A percentile compares a stretch with the other conserved stretches of the same genome.
Conservation (phyloP, 2,113 vertebrate species). For the Lasiurus cinereus region DNA sequence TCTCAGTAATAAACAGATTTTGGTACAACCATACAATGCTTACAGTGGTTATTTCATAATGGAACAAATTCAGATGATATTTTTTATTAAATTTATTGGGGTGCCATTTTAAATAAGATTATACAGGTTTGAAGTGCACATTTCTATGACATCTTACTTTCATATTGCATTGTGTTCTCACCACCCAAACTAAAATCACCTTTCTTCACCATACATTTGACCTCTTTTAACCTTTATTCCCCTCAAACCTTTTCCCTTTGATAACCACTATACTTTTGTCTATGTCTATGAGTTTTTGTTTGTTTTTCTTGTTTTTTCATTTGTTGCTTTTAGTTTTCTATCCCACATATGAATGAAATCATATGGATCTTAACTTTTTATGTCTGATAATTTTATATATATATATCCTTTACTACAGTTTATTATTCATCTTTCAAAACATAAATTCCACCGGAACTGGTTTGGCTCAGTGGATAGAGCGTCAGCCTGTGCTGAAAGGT, state of each 20-base stretch:
- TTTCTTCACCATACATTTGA: not conserved
- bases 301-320: not conserved
- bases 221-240: not conserved
- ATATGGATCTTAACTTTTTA: not conserved
- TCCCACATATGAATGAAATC: not conserved
- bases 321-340: not conserved
- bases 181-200: not conserved
- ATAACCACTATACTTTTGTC: not conserved
- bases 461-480: too few species aligned
- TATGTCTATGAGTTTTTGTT: not conserved
- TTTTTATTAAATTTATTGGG: not conserved
- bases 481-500: too few species aligned
- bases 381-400: not conserved
- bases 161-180: not conserved
- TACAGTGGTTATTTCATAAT: conserved; percentile 14
- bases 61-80: not conserved
- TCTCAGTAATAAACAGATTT: not conserved
- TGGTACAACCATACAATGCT: not conserved
- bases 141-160: not conserved
- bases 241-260: not conserved
- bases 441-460: not conserved
- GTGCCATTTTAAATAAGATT: not conserved
- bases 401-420: not conserved
- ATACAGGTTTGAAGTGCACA: not conserved
- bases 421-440: not conserved